Evolutionary conservation across 2,113 vertebrate species (phyloP), one percentile per base, ranked within the genome.

Genomic region (Misgurnus anguillicaudatus): DNA sequence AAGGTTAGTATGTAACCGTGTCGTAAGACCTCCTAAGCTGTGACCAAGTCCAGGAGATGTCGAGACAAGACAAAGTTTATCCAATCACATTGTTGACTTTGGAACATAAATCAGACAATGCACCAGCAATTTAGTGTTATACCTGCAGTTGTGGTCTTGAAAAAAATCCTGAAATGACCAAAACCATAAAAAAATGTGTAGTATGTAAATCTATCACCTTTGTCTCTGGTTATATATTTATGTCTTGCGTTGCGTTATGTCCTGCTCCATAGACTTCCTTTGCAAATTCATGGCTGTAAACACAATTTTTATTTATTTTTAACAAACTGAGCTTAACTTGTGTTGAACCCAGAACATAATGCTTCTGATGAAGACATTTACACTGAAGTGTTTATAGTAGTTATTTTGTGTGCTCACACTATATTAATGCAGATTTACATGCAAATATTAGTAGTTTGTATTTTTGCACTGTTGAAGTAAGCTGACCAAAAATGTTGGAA

Each of bases 351-450:
- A 16, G 70, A 60, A 58, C 38, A 21, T 72, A 6, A 19, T n/a
- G n/a, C n/a, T n/a, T n/a, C n/a, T n/a, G n/a, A n/a, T 19, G 85
- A 78, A 80, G 81, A 87, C 83, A 83, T 87, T 86, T 80, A 83
- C 87, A 90, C 77, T 91, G 91, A 89, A 88, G 89, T 94, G 93
- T 94, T 90, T 93, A 90, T 90, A 94, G 89, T 80, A 87, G 84
- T 87, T 87, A 84, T 72, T 60, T 57, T 77, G 65, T 88, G 87
- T 89, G 89, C 90, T 75, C 84, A 89, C 77, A 55, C 80, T 47
- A 51, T 45, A 73, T 17, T 58, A 41, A 73, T 36, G n/a, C 41
- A 21, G 38, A 80, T 21, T 61, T 78, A 79, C n/a, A 73, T 58
- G 41, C 66, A 62, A 41, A 68, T 57, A 78, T 41, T 11, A 72